Conservation (phyloP, 37 sponge, comb jelly and placozoan genomes). For the Dysidea cf. avara region DNA sequence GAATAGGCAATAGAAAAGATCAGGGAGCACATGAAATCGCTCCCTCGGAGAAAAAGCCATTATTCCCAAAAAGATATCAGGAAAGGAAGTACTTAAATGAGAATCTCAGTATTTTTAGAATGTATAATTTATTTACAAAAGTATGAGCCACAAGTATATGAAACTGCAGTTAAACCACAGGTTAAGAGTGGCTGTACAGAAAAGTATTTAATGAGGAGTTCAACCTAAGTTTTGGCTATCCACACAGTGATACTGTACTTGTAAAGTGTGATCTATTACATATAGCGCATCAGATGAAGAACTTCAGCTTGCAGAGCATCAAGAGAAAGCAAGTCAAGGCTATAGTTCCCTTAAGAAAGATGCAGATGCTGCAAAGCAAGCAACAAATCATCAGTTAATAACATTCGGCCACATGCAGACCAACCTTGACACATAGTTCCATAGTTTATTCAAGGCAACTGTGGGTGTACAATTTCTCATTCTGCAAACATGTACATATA, state of each 20-base stretch:
- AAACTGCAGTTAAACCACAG: slow-evolving; percentile 1
- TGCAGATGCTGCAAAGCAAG: too few species aligned
- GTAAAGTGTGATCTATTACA: slow-evolving; percentile 32
- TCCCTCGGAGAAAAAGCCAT: slow-evolving; percentile 35
- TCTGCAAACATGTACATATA: slow-evolving; percentile 22
- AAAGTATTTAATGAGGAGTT: slow-evolving; percentile 52
- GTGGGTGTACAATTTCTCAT: slow-evolving; percentile 43
- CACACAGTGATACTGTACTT: slow-evolving; percentile 38
- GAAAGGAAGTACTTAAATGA: slow-evolving; percentile 14
- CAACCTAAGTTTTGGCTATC: slow-evolving; percentile 43
- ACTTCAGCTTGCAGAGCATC: slow-evolving; percentile 19
- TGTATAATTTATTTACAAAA: slow-evolving; percentile 26
- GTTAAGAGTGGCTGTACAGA: slow-evolving; percentile 55
- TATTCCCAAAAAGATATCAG: slow-evolving; percentile 20
- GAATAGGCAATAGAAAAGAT: slow-evolving; percentile 9
- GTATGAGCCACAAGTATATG: slow-evolving; percentile 19
- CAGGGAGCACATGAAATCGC: slow-evolving; percentile 26
- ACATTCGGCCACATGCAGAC: slow-evolving; percentile 4
- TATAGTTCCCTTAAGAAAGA: slow-evolving; percentile 29
- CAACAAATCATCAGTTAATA: too few species aligned
- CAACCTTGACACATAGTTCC: slow-evolving; percentile 29
- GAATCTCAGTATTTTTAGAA: too few species aligned
- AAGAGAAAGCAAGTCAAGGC: slow-evolving; percentile 33
- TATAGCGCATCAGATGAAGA: slow-evolving; percentile 7
- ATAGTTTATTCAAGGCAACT: slow-evolving; percentile 43